Conservation (phyloP, 2,797 vertebrate genomes). For the Cheirogaleus major region DNA sequence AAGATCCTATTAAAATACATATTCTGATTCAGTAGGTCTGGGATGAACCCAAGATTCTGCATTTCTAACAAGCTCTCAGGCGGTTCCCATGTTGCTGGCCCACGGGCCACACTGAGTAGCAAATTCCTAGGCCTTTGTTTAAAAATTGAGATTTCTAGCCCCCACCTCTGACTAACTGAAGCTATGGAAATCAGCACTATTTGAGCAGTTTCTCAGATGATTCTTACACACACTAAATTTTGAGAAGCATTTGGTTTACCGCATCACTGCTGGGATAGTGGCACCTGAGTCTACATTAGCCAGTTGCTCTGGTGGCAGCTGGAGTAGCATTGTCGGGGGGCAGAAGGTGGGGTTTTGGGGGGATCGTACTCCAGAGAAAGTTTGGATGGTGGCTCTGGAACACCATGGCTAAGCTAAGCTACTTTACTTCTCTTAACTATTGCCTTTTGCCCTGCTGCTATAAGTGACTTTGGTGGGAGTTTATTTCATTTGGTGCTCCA, state of each 20-base stretch:
- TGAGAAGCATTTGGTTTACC: not conserved
- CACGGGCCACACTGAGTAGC: not conserved
- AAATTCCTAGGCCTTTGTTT: not conserved
- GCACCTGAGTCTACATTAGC: not conserved
- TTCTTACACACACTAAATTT: not conserved
- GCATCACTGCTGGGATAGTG: too few relatives aligned
- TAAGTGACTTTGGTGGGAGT: not conserved
- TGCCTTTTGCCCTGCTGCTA: not conserved
- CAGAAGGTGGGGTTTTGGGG: not conserved
- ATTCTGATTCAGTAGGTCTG: not conserved
- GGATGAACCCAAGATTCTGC: not conserved
- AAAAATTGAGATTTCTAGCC: not conserved
- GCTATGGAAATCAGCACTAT: not conserved
- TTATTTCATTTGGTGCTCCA: not conserved
- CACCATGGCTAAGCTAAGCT: not conserved
- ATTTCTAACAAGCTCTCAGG: not conserved
- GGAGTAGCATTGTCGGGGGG: too few relatives aligned
- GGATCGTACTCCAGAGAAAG: not conserved
- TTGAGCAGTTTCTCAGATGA: not conserved
- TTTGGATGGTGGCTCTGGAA: not conserved
- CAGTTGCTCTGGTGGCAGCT: not conserved
- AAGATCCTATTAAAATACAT: not conserved
- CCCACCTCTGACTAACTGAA: not conserved
- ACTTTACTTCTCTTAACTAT: not conserved
- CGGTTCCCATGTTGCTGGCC: not conserved